phyloP scores from a whole-genome alignment of 1,140 invertebrate genomes.

The Cataglyphis hispanica region DNA sequence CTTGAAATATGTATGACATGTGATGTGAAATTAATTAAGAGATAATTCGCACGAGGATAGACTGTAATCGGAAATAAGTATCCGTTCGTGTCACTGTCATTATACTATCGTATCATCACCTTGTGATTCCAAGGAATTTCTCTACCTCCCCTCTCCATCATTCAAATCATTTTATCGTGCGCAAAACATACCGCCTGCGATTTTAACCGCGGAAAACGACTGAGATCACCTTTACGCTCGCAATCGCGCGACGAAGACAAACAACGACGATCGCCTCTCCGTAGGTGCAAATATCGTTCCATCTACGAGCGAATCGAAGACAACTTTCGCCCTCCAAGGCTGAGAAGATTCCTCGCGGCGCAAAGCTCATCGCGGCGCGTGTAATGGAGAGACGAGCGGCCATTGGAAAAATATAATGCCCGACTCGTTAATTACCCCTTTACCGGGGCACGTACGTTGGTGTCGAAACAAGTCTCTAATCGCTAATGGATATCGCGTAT shows the following conservation, averaged over 20 bases:
- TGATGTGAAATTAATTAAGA: conserved; percentile 5
- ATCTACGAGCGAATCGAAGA: conserved; percentile 78
- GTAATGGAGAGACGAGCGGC: conserved; percentile 74
- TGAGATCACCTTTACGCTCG: conserved; percentile 26
- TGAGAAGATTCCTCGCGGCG: conserved; percentile 82
- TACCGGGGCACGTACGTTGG: conserved; percentile 29
- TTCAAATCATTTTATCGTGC: conserved; percentile 13
- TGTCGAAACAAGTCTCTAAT: conserved; percentile 47
- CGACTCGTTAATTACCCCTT: conserved; percentile 56
- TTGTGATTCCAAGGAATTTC: neutral
- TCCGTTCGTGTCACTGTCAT: neutral
- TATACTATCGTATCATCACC: conserved; percentile 8
- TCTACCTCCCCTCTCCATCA: neutral
- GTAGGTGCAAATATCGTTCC: conserved; percentile 80
- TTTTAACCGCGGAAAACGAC: neutral
- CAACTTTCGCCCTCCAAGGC: conserved; percentile 86
- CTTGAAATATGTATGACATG: neutral
- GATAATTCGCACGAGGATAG: neutral
- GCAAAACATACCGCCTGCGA: conserved; percentile 16
- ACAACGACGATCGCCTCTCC: conserved; percentile 43
- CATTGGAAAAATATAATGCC: conserved; percentile 69
- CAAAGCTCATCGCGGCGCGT: conserved; percentile 76
- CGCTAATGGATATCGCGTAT: conserved; percentile 33
- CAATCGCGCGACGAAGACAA: conserved; percentile 16
- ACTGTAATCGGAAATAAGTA: conserved; percentile 19